These are phyloP conservation scores for Drosophila formosana DNA, from an alignment of 2,888 invertebrate species.

Conservation along the genomic window DNA sequence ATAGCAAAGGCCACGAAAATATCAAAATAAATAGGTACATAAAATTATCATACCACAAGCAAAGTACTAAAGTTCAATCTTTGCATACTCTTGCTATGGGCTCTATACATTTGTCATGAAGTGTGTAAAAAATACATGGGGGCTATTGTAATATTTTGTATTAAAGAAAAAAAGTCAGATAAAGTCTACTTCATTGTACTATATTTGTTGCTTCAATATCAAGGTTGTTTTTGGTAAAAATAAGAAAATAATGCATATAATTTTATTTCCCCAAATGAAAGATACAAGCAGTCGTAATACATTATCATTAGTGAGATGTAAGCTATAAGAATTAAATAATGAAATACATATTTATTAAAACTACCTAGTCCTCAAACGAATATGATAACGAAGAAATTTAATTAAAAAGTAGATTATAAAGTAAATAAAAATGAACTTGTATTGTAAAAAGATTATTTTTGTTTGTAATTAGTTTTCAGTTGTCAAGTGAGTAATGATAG, in stretches of 20 bases:
- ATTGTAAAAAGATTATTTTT: background rate
- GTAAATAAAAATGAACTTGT: constrained; percentile 2
- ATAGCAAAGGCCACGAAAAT: constrained; percentile 14
- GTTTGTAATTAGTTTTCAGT: background rate
- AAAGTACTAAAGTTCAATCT: constrained; percentile 1
- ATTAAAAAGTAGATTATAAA: background rate
- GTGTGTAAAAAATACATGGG: background rate
- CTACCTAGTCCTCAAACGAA: background rate
- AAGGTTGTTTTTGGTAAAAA: too few species aligned
- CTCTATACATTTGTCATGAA: background rate
- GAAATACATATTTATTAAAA: background rate
- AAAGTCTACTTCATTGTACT: too few species aligned
- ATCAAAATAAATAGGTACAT: background rate
- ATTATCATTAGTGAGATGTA: background rate
- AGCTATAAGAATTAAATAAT: background rate
- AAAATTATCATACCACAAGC: constrained; percentile 1
- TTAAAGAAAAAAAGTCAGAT: background rate
- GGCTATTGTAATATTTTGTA: background rate
- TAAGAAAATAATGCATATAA: too few species aligned
- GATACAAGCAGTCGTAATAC: too few species aligned
- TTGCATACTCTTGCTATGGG: background rate
- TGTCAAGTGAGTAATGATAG: background rate
- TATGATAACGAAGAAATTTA: background rate
- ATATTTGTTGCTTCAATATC: too few species aligned
- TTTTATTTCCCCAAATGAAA: too few species aligned